phyloP scores from a whole-genome alignment of 2,888 invertebrate genomes.

The Amphipyra berbera region DNA sequence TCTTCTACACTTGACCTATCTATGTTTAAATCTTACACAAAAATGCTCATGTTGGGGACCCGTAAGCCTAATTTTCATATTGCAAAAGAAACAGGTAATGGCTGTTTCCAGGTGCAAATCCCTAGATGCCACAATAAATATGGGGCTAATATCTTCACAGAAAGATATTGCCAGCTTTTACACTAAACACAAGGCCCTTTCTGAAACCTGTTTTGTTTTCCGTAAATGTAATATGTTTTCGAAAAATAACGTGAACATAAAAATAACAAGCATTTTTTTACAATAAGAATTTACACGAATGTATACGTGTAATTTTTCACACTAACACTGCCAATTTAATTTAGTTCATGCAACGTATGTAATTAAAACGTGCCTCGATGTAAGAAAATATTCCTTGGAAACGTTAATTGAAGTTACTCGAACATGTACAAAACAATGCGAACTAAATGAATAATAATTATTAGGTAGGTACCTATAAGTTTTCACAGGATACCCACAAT shows the following conservation, averaged over 20 bases:
- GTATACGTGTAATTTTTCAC: conserved; percentile 27
- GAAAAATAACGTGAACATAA: conserved; percentile 32
- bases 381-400: too few species aligned
- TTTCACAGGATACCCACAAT: too few species aligned
- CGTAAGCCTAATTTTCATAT: conserved; percentile 29
- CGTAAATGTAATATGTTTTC: conserved; percentile 31
- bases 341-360: conserved; percentile 14
- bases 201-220: conserved; percentile 36
- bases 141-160: conserved; percentile 39
- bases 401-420: too few species aligned
- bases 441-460: too few species aligned
- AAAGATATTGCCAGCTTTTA: conserved; percentile 36
- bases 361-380: too few species aligned
- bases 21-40: background rate
- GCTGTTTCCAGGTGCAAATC: conserved; percentile 19
- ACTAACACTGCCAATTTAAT: conserved; percentile 20
- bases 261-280: conserved; percentile 41
- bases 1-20: too few species aligned
- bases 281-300: conserved; percentile 17
- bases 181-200: conserved; percentile 17
- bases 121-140: conserved; percentile 42
- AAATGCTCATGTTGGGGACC: too few species aligned
- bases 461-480: too few species aligned
- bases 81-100: conserved; percentile 24
- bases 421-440: too few species aligned